Evolutionary conservation across 1,140 invertebrate species (phyloP), one percentile per base, ranked within the genome.

Genomic region (Pomacea maculata): DNA sequence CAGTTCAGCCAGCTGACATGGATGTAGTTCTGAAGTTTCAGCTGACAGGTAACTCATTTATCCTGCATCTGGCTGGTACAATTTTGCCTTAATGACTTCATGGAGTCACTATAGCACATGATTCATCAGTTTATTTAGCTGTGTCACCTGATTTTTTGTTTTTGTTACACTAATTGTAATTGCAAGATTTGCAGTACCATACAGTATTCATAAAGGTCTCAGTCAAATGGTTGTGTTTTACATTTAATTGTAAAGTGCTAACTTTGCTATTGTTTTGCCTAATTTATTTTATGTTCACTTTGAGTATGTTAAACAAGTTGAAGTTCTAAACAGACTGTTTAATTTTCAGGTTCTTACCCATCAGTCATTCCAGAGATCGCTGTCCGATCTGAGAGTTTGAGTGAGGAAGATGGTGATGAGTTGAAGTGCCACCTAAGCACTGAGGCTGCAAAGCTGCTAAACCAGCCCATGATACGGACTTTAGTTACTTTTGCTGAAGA

Each of bases 21-120:
- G 86, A 90, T 74, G 83, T 88, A 17, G 85, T 87, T 0, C 85
- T 89, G 63, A 91, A 90, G 80, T 90, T 91, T 84, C 88, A 90
- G 80, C 75, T 91, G 19, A 82, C 86, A 86, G 84, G 90, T 90
- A 85, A 77, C 67, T 25, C 55, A 21, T n/a, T 19, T 67, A 19
- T 34, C n/a, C 34, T 45, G 34, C 34, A 45, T 45, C 34, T 45
- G 3, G 34, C 34, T 2, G 6, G 6, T 45, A 45, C 34, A 45
- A 6, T 45, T 45, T 45, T 6, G 6, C 34, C 34, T 45, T 45
- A 45, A 45, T 45, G 34, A 45, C 0, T 45, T 25, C 25, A 45
- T 45, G 2, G 6, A 45, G 34, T 45, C 34, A 45, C 34, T 45
- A 45, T 45, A 45, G 34, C 34, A 65, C n/a, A n/a, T 65, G 64